These are phyloP conservation scores for Labroides dimidiatus DNA, from an alignment of 2,797 vertebrate genomes.

Conservation along the genomic window DNA sequence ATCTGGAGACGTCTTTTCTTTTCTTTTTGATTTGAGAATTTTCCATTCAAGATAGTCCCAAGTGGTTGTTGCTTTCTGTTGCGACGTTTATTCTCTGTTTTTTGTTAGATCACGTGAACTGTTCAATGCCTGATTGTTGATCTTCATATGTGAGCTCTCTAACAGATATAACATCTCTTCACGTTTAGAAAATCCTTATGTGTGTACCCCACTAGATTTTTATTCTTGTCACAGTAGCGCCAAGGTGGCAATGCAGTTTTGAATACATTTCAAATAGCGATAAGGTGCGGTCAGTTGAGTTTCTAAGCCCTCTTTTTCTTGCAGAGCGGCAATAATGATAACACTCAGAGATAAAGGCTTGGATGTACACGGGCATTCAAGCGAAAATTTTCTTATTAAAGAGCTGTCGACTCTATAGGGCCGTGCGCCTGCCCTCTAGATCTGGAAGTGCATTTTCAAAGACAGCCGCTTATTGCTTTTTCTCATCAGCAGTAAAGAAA, in stretches of 20 bases:
- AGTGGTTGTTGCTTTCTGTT: too few relatives aligned
- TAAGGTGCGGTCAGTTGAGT: slow-evolving; percentile 48
- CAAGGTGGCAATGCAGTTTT: slow-evolving; percentile 16
- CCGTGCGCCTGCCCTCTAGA: slow-evolving; percentile 51
- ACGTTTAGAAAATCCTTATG: too few relatives aligned
- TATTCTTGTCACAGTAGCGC: slow-evolving; percentile 30
- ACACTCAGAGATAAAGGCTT: slow-evolving; percentile 53
- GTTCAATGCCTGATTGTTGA: too few relatives aligned
- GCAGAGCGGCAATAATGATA: slow-evolving; percentile 58
- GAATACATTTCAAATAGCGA: slow-evolving; percentile 39
- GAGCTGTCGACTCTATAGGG: slow-evolving; percentile 50
- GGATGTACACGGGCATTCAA: slow-evolving; percentile 55
- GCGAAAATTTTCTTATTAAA: slow-evolving; percentile 74
- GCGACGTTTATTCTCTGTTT: too few relatives aligned
- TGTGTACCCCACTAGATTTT: too few relatives aligned
- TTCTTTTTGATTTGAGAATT: too few relatives aligned
- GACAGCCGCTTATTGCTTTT: slow-evolving; percentile 65
- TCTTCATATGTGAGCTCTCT: too few relatives aligned
- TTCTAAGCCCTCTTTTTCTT: slow-evolving; percentile 34
- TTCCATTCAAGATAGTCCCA: too few relatives aligned
- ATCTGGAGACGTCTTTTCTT: too few relatives aligned
- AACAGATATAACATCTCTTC: too few relatives aligned
- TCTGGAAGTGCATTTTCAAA: slow-evolving; percentile 44
- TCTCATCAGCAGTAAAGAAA: slow-evolving; percentile 42
- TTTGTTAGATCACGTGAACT: too few relatives aligned